These are phyloP conservation scores for Gryllus longicercus DNA, from an alignment of 2,888 invertebrate genomes.

Conservation along the genomic window DNA sequence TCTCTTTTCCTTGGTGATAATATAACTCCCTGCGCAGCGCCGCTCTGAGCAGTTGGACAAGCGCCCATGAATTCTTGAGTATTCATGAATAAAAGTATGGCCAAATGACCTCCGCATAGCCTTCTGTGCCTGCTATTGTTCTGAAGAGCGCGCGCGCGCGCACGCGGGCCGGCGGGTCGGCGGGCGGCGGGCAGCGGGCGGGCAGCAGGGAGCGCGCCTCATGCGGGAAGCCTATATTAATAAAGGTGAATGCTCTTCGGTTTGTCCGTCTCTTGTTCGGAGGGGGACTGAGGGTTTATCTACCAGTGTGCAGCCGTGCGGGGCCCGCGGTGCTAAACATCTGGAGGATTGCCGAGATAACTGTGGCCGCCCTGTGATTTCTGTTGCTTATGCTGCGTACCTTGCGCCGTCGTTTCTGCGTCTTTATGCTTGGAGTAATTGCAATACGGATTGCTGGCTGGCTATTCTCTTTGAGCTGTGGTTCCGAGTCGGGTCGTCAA, in stretches of 20 bases:
- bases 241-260: conserved; percentile 17
- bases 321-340: too few relatives aligned
- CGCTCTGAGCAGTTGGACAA: conserved; percentile 30
- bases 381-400: too few relatives aligned
- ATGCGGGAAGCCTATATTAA: background rate
- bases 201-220: too few relatives aligned
- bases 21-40: background rate
- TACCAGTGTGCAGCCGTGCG: too few relatives aligned
- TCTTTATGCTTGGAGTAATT: background rate
- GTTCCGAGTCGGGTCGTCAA: too few relatives aligned
- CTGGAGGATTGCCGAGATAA: background rate
- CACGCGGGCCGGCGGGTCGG: too few relatives aligned
- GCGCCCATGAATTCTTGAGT: conserved; percentile 35
- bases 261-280: background rate
- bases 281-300: too few relatives aligned
- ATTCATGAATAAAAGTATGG: conserved; percentile 34
- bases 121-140: background rate
- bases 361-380: background rate
- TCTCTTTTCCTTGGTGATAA: conserved; percentile 17
- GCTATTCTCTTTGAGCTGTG: background rate
- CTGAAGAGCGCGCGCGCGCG: background rate
- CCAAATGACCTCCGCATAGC: conserved; percentile 31
- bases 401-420: background rate
- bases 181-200: too few relatives aligned
- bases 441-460: background rate